Percentiles rank a stretch among this genome's conserved stretches.
phyloP scores from a whole-genome alignment of 2,113 vertebrate species.

The Ariopsis seemanni region DNA sequence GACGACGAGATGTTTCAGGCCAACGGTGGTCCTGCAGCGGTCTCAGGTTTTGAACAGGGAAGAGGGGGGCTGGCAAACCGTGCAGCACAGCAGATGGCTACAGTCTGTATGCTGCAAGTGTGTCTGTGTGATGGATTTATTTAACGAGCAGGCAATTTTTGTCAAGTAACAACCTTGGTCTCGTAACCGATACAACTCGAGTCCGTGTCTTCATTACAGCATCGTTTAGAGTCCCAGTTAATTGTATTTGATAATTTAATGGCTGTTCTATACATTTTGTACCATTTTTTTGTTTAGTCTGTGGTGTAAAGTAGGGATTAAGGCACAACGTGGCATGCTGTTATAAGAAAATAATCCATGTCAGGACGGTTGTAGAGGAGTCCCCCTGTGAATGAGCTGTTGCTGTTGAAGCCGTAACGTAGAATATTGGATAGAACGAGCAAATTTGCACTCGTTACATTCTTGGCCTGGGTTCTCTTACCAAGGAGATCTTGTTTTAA shows the following conservation, averaged over 20 bases:
- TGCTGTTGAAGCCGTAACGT: too few species aligned
- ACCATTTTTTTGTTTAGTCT: background rate
- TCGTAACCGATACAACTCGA: background rate
- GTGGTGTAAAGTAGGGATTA: background rate
- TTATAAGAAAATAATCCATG: background rate
- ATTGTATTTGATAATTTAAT: background rate
- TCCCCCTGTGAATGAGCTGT: background rate
- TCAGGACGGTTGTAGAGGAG: background rate
- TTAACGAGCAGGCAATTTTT: background rate
- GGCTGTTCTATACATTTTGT: background rate
- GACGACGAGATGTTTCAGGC: background rate
- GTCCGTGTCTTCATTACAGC: background rate
- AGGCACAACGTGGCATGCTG: background rate
- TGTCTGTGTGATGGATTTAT: background rate
- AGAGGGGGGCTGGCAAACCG: background rate
- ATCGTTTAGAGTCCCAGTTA: background rate
- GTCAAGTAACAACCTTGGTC: background rate
- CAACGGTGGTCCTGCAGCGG: background rate
- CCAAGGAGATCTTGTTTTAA: background rate
- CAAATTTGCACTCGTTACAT: background rate
- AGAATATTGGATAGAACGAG: background rate
- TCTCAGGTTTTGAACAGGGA: background rate
- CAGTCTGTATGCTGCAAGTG: background rate
- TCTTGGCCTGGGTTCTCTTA: background rate
- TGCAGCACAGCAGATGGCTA: background rate